phyloP scores from a whole-genome alignment of 2,888 invertebrate genomes.

The Koerneria pararmatus region DNA sequence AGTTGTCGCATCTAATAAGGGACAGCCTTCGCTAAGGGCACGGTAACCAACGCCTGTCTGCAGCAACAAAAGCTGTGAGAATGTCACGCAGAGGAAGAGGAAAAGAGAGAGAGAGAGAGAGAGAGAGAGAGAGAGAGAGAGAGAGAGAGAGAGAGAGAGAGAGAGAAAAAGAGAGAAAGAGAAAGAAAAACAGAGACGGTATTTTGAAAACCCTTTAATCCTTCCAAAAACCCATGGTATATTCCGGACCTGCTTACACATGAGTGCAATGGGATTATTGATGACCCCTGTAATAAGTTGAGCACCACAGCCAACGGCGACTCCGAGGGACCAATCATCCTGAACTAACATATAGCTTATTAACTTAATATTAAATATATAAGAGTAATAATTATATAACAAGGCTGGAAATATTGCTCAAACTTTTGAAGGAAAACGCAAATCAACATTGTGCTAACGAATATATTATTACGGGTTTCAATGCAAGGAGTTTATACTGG shows the following conservation, averaged over 20 bases:
- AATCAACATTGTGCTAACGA: too few relatives aligned
- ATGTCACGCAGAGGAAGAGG: background rate
- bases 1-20: slow-evolving; percentile 56
- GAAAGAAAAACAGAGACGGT: too few relatives aligned
- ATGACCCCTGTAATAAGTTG: slow-evolving; percentile 63
- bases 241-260: slow-evolving; percentile 63
- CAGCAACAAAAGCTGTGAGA: too few relatives aligned
- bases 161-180: background rate
- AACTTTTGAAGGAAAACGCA: too few relatives aligned
- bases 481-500: too few relatives aligned
- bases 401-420: too few relatives aligned
- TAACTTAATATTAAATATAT: background rate
- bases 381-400: too few relatives aligned
- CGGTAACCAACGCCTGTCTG: slow-evolving; percentile 37
- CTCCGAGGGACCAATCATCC: slow-evolving; percentile 51
- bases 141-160: background rate
- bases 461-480: too few relatives aligned
- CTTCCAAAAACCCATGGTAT: too few relatives aligned
- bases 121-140: background rate
- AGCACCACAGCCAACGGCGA: slow-evolving; percentile 61
- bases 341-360: slow-evolving; percentile 20
- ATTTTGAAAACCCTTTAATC: too few relatives aligned
- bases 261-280: slow-evolving; percentile 64
- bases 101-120: background rate
- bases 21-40: slow-evolving; percentile 59